Evolutionary conservation across 2,888 invertebrate species (phyloP).

Genomic region (Meloe dianella): DNA sequence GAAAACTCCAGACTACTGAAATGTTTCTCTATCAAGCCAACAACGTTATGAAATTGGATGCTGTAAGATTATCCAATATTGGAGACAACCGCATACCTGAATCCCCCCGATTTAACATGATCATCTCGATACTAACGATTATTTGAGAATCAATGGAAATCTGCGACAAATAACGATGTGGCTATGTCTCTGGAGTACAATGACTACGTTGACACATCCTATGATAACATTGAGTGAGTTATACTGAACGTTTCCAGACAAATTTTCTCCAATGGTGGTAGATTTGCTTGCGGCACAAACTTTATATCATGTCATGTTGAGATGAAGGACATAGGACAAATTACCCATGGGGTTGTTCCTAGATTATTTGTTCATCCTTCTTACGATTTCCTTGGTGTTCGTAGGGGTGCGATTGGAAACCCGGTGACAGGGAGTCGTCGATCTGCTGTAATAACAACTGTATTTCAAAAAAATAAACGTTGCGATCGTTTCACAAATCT

Average conservation of each 20-base stretch:
- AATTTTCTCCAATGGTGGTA: not conserved
- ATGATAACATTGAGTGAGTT: not conserved
- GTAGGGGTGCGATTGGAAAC: not conserved
- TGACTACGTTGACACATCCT: too few relatives aligned
- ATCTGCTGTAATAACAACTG: not conserved
- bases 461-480: not conserved
- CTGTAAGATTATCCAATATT: too few relatives aligned
- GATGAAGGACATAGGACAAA: not conserved
- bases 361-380: constrained; percentile 2
- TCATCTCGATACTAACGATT: too few relatives aligned
- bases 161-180: too few relatives aligned
- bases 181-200: too few relatives aligned
- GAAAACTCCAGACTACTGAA: too few relatives aligned
- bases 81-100: too few relatives aligned
- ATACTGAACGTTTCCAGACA: not conserved
- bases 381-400: not conserved
- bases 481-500: not conserved
- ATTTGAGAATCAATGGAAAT: too few relatives aligned
- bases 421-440: not conserved
- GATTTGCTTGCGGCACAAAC: not conserved
- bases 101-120: too few relatives aligned
- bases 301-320: not conserved
- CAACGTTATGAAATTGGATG: too few relatives aligned
- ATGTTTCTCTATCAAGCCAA: too few relatives aligned
- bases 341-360: not conserved